phyloP scores from a whole-genome alignment of 2,888 invertebrate genomes.

The Callinectes sapidus region DNA sequence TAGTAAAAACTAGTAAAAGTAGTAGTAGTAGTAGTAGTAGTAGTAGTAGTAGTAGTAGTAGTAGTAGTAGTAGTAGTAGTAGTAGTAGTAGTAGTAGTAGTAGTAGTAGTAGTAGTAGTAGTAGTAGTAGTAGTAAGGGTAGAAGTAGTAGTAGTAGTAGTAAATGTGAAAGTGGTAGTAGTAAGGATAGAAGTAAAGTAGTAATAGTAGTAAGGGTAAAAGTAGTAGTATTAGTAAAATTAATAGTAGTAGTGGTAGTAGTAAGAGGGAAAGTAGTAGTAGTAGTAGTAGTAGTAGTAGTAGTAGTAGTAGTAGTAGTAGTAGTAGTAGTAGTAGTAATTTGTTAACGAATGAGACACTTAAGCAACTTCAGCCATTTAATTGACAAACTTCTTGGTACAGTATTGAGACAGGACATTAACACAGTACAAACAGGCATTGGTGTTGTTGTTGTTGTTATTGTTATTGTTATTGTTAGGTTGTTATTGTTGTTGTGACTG shows the following conservation, averaged over 20 bases:
- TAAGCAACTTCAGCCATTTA: constrained; percentile 61
- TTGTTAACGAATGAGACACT: constrained; percentile 58
- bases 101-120: constrained; percentile 6
- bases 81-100: not conserved
- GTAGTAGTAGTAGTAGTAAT: not conserved
- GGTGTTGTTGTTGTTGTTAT: not conserved
- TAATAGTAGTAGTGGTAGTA: not conserved
- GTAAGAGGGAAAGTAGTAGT: constrained; percentile 29
- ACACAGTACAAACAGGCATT: constrained; percentile 64
- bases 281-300: constrained; percentile 2
- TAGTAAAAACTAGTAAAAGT: not conserved
- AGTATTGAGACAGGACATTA: constrained; percentile 59
- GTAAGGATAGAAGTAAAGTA: not conserved
- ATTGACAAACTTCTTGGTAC: constrained; percentile 66
- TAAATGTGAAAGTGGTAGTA: too few species aligned
- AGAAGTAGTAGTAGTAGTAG: not conserved
- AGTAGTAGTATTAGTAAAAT: not conserved
- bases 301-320: not conserved
- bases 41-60: too few species aligned
- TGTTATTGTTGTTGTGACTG: too few species aligned
- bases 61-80: too few species aligned
- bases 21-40: too few species aligned
- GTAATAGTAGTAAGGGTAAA: not conserved
- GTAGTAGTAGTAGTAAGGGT: not conserved
- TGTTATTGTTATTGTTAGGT: not conserved